Evolutionary conservation across 1,140 invertebrate genomes (phyloP).

Genomic region (Aradophagus sp.): DNA sequence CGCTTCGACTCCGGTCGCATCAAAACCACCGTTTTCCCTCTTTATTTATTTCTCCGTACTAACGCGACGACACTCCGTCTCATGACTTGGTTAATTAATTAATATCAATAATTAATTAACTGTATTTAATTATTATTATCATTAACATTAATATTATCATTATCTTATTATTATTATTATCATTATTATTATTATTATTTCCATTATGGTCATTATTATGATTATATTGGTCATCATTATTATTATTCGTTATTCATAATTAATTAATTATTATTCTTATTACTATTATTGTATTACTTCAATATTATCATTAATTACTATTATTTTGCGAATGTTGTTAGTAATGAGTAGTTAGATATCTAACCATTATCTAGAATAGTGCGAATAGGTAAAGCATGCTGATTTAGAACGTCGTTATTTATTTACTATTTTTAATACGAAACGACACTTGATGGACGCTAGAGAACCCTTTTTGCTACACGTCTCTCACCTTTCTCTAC

Average conservation of each 20-base stretch:
- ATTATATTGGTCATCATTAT: too few relatives aligned
- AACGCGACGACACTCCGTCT: slow-evolving; percentile 35
- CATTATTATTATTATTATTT: slow-evolving; percentile 12
- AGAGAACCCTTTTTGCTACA: slow-evolving; percentile 39
- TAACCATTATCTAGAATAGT: slow-evolving; percentile 59
- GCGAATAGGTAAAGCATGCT: slow-evolving; percentile 64
- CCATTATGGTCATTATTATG: too few relatives aligned
- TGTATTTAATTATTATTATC: slow-evolving; percentile 28
- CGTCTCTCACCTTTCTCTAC: slow-evolving; percentile 34
- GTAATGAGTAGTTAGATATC: slow-evolving; percentile 58
- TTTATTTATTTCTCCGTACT: slow-evolving; percentile 25
- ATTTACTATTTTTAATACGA: slow-evolving; percentile 57
- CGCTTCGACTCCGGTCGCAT: too few relatives aligned
- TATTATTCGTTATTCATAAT: too few relatives aligned
- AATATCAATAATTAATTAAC: slow-evolving; percentile 20
- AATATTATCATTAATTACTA: slow-evolving; percentile 21
- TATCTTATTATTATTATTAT: slow-evolving; percentile 18
- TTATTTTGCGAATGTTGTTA: slow-evolving; percentile 58
- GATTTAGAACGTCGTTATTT: slow-evolving; percentile 60
- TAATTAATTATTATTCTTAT: too few relatives aligned
- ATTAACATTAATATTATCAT: slow-evolving; percentile 25
- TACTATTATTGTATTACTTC: too few relatives aligned
- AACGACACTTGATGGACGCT: slow-evolving; percentile 46
- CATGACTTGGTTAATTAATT: too few relatives aligned
- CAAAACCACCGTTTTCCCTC: slow-evolving; percentile 25